A percentile compares a stretch with the other conserved stretches of the same genome.
phyloP scores from a whole-genome alignment of 2,797 vertebrate genomes.

The Heliangelus exortis region DNA sequence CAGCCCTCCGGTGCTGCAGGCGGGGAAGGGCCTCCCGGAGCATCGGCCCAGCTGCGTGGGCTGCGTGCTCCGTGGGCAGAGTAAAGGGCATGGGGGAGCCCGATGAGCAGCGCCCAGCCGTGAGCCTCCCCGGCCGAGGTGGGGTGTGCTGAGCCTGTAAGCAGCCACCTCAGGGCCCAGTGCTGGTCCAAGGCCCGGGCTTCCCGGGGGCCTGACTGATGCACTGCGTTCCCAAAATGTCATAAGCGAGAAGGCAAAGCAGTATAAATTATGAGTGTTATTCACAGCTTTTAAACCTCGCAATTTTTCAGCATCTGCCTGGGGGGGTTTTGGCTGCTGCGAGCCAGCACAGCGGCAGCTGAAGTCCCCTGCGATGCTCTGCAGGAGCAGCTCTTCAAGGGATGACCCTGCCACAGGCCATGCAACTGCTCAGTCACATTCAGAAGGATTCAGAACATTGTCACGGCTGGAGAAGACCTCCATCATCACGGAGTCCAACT shows the following conservation, averaged over 20 bases:
- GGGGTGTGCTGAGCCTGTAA: rapidly evolving
- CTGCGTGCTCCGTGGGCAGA: no score
- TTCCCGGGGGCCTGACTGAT: no score
- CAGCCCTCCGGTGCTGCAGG: background rate
- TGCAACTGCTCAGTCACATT: rapidly evolving
- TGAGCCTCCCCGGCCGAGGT: rapidly evolving
- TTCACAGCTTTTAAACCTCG: background rate
- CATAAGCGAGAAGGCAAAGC: rapidly evolving
- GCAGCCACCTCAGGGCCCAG: rapidly evolving
- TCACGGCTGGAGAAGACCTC: no score
- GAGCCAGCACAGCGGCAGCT: background rate
- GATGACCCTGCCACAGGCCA: rapidly evolving
- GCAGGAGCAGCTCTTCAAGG: background rate
- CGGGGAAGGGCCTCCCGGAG: background rate
- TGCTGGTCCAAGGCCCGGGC: rapidly evolving
- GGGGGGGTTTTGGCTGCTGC: rapidly evolving
- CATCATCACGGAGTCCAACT: no score
- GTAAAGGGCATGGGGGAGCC: background rate
- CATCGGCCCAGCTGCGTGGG: no score
- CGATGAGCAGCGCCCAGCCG: rapidly evolving
- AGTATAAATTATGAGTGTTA: rapidly evolving
- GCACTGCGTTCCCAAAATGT: rapidly evolving
- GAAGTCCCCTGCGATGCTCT: rapidly evolving
- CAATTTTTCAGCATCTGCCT: rapidly evolving
- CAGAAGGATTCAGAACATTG: background rate